Evolutionary conservation across 2,888 invertebrate species (phyloP), one percentile per base, ranked within the genome.

Genomic region (Tinea semifulvella): DNA sequence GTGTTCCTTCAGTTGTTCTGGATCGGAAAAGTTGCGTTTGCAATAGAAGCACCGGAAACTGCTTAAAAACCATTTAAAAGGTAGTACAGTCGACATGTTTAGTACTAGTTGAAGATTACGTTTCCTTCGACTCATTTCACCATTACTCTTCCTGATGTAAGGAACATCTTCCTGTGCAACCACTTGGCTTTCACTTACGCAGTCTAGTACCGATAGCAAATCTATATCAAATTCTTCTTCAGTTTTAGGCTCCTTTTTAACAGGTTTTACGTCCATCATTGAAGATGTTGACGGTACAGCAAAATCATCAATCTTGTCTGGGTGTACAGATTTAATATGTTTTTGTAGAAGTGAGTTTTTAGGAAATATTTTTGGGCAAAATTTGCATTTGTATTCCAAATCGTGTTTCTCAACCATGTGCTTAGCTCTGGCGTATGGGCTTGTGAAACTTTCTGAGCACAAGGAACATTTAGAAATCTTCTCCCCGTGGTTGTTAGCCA

Each of bases 11-110:
- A 80, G 50, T 0, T 75, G 74, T 0, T 74, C 74, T 35, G 70
- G 71, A 27, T 80, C 72, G 0, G 61, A 54, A 25, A 68, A 76
- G 46, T 66, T 68, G 47, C 63, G 63, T 0, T 71, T 63, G 43
- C 79, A 80, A 52, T 74, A 72, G 49, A 79, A 80, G 44, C 79
- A 80, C 1, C 65, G 61, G 43, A 58, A 79, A 46, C 67, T 72
- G 0, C 69, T 63, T n/a, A 22, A 27, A 47, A 74, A 69, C 48
- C 73, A 80, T 48, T 69, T 70, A 42, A 80, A 80, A 1, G 79
- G 79, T 2, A 69, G 50, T 0, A 73, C 79, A 0, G 73, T 75
- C 0, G 80, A 75, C 73, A 72, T 75, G 48, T 77, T 79, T 0
- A 79, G 50, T 1, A 80, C 68, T 43, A 63, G 68, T 46, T 65